A percentile compares a stretch with the other conserved stretches of the same genome.
Conservation (phyloP, 2,888 invertebrate species). For the Tipula helvola region DNA sequence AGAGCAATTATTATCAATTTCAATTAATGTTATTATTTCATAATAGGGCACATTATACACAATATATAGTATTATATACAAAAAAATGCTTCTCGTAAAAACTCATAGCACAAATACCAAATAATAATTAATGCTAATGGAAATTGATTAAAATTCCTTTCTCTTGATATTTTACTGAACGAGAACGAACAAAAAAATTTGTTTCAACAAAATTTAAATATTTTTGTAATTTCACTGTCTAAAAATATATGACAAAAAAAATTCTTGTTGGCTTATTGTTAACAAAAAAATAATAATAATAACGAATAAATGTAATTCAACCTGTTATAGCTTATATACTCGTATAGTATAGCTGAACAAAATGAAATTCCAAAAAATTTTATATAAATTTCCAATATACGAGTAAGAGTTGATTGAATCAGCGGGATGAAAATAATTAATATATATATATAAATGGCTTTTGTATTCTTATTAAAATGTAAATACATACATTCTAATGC, state of each 20-base stretch:
- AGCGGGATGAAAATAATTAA: not conserved
- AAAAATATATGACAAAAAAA: not conserved
- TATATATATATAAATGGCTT: not conserved
- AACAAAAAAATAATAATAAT: not conserved
- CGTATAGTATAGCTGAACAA: not conserved
- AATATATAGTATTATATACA: not conserved
- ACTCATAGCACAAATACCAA: not conserved
- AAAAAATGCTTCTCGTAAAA: not conserved
- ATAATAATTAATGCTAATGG: not conserved
- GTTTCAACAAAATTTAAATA: not conserved
- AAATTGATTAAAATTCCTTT: conserved; percentile 4
- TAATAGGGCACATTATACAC: not conserved
- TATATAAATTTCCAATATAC: not conserved
- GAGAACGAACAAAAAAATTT: not conserved
- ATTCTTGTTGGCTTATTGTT: not conserved
- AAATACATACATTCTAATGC: too few species aligned
- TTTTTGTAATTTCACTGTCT: not conserved
- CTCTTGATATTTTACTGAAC: not conserved
- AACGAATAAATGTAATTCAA: not conserved
- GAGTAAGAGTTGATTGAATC: not conserved
- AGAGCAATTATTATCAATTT: not conserved
- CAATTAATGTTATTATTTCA: not conserved
- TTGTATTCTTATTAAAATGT: too few species aligned
- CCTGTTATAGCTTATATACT: not conserved
- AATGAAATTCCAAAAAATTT: not conserved